Base-by-base conservation (phyloP, 1,140 invertebrate genomes). In the Lucilia sericata region DNA sequence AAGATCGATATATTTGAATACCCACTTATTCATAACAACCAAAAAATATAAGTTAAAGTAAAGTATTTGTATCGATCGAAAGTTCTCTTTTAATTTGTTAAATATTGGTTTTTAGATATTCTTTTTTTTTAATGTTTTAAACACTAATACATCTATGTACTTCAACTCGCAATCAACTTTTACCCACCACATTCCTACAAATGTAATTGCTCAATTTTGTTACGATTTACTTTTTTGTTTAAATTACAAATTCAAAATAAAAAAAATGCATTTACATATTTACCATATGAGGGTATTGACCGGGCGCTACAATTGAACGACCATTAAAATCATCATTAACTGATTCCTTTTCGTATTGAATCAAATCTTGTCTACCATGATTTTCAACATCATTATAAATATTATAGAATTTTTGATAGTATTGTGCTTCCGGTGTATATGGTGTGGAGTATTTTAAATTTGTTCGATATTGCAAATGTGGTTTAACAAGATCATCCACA, bases 281-380 rank as follows among this genome's bases (percentile, higher is more conserved):
- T 19, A 88, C 87, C 87, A 88, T 88, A 42, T 88, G 87, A 4
- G 87, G 87, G 65, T 88, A 88, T 60, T 88, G 87, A 70, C 87
- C 87, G 25, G 87, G 87, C 14, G 87, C 87, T 17, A 88, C 87
- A 36, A 88, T 85, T 2, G 87, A 88, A 55, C 87, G 83, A 1
- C 87, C 87, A 84, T 88, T 88, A 74, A 88, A 88, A 36, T 88
- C 87, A 76, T 88, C 87, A 49, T 86, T 81, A 49, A 70, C n/a
- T 12, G 65, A 70, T 21, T 70, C 84, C 14, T 84, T 84, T 21
- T 88, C 84, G 34, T 88, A 85, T 75, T 86, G 86, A 30, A 75
- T 83, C 2, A 85, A 60, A 60, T 36, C 76, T 47, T 88, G 76
- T 55, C 13, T 55, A 19, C 85, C 65, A 60, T 84, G 84, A 13